Percentiles rank a stretch among this genome's conserved stretches.
phyloP scores from a whole-genome alignment of 2,797 vertebrate species.

The Notolepis coatsorum region DNA sequence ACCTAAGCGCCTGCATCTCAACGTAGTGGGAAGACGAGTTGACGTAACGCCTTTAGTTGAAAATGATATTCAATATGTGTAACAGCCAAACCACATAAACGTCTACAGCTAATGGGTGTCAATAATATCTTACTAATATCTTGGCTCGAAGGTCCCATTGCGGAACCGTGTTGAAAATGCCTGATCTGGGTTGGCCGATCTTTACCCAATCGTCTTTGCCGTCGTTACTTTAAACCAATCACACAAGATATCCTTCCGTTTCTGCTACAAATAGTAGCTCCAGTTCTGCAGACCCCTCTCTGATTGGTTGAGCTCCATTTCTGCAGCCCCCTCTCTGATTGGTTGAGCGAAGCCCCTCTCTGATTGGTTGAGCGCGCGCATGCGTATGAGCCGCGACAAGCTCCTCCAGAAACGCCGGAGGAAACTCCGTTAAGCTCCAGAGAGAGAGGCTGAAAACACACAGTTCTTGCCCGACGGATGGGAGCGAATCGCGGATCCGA shows the following conservation, averaged over 20 bases:
- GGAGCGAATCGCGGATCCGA: too few species aligned
- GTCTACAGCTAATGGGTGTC: rapidly evolving
- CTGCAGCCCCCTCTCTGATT: background rate
- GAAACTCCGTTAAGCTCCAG: too few species aligned
- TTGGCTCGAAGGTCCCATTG: too few species aligned
- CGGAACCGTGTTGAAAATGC: constrained; percentile 1
- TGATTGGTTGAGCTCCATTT: constrained; percentile 29
- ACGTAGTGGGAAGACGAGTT: background rate
- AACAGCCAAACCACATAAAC: background rate
- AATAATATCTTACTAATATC: background rate
- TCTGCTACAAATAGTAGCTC: constrained; percentile 44
- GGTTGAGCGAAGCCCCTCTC: too few species aligned
- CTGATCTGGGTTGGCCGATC: background rate
- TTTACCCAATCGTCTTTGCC: constrained; percentile 41
- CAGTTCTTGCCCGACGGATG: too few species aligned
- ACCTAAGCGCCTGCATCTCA: constrained; percentile 59
- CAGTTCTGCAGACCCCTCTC: rapidly evolving
- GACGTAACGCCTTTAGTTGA: background rate
- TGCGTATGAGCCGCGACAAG: too few species aligned
- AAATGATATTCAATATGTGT: background rate
- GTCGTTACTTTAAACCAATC: rapidly evolving
- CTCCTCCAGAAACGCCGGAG: too few species aligned
- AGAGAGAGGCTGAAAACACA: too few species aligned
- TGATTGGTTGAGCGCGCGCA: too few species aligned
- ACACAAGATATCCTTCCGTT: too few species aligned